Conservation (phyloP, 2,113 vertebrate species). For the Amia ocellicauda region DNA sequence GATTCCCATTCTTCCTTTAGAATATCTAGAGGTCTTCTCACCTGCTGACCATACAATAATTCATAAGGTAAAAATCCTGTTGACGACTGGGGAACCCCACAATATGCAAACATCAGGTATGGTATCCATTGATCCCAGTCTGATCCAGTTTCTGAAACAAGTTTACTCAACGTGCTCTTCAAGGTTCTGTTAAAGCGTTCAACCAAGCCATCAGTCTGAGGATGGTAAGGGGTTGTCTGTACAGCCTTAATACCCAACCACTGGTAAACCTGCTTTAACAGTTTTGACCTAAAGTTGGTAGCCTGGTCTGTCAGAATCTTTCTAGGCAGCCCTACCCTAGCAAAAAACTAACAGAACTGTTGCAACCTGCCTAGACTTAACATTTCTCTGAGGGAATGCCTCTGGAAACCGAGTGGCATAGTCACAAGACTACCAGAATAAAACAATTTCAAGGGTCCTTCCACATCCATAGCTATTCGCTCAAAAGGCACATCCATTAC, state of each 20-base stretch:
- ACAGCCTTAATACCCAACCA: conserved; percentile 45
- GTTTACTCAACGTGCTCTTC: conserved; percentile 60
- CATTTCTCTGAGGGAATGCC: conserved; percentile 18
- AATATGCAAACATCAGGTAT: conserved; percentile 51
- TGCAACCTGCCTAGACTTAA: conserved; percentile 34
- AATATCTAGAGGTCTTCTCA: too few species aligned
- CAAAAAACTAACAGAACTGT: conserved; percentile 49
- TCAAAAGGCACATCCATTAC: neutral
- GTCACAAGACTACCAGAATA: conserved; percentile 1
- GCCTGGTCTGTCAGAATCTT: conserved; percentile 46
- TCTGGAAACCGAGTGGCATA: conserved; percentile 7
- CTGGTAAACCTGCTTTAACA: conserved; percentile 58
- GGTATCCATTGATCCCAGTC: conserved; percentile 49
- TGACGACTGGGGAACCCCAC: conserved; percentile 42
- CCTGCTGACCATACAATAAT: too few species aligned
- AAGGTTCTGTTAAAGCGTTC: too few species aligned
- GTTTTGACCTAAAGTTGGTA: conserved; percentile 50
- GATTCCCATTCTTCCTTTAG: too few species aligned
- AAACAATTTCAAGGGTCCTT: neutral
- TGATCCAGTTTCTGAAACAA: conserved; percentile 54
- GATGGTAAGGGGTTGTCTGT: too few species aligned
- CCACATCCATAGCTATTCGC: neutral
- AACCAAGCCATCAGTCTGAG: too few species aligned
- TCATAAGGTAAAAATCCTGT: conserved; percentile 25
- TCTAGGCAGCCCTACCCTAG: conserved; percentile 39